A percentile compares a stretch with the other conserved stretches of the same genome.
These are phyloP conservation scores for Pseudomyrmex cubaensis DNA, from an alignment of 1,140 invertebrate genomes.

Conservation along the genomic window DNA sequence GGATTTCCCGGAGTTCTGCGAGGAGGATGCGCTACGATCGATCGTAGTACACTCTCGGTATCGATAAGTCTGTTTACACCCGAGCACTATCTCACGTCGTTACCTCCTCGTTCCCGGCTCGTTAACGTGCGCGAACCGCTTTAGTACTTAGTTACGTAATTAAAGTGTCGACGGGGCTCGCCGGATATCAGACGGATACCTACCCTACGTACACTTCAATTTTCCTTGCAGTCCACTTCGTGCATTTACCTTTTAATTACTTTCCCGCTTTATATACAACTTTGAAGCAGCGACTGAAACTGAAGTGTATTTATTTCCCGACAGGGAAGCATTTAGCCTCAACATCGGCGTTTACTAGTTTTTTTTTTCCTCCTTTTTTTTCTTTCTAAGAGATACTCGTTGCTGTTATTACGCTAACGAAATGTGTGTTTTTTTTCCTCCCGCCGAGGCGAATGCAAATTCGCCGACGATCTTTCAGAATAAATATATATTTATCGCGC, in stretches of 20 bases:
- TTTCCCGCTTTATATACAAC: neutral
- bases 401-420: neutral
- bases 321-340: neutral
- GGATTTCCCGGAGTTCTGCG: constrained; percentile 51
- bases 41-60: constrained; percentile 53
- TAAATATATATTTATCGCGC: constrained; percentile 20
- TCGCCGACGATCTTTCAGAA: neutral
- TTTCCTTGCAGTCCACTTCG: constrained; percentile 13
- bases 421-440: neutral
- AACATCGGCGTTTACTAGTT: neutral
- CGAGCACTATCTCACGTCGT: constrained; percentile 68
- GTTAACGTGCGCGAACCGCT: constrained; percentile 65
- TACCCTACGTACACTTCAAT: neutral
- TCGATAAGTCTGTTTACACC: constrained; percentile 72
- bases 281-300: neutral
- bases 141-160: constrained; percentile 68
- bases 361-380: neutral
- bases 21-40: constrained; percentile 36
- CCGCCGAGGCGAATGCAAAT: neutral
- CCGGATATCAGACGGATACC: constrained; percentile 16
- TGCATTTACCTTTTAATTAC: constrained; percentile 20
- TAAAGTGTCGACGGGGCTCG: constrained; percentile 51
- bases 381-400: too few species aligned
- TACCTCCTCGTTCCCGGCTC: constrained; percentile 69
- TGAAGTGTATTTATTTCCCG: neutral